Conservation (phyloP, 2,113 vertebrate species). For the Alethe diademata region DNA sequence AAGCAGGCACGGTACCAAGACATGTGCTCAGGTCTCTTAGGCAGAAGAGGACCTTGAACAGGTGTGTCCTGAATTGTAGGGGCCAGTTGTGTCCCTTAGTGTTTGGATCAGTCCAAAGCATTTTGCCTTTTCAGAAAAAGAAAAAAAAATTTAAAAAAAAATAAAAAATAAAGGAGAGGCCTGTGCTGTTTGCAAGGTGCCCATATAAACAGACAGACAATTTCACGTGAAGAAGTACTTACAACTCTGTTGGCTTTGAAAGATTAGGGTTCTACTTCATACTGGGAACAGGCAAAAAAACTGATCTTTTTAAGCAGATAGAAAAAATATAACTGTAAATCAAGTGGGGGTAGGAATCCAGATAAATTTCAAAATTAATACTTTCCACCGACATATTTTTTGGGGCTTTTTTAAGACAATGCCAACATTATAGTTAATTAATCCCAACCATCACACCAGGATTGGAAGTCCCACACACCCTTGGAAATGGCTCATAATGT, state of each 20-base stretch:
- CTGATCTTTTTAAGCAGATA: not conserved
- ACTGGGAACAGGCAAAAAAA: not conserved
- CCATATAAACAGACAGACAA: not conserved
- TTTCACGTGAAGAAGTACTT: not conserved
- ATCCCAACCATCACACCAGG: not conserved
- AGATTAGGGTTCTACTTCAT: not conserved
- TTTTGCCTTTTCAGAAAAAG: not conserved
- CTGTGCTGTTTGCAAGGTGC: not conserved
- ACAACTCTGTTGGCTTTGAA: not conserved
- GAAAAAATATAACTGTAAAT: not conserved
- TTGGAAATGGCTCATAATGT: not conserved
- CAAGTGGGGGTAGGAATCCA: not conserved
- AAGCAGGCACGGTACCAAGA: rapidly evolving
- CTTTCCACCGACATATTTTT: not conserved
- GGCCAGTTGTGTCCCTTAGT: not conserved
- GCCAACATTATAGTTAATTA: not conserved
- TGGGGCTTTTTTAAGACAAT: not conserved
- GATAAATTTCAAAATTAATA: not conserved
- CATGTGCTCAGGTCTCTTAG: rapidly evolving
- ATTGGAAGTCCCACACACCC: not conserved
- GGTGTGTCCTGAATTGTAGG: not conserved
- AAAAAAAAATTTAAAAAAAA: not conserved
- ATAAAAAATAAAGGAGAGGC: not conserved
- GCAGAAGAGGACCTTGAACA: not conserved
- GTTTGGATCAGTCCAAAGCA: not conserved